Base-by-base conservation (phyloP, 2,797 vertebrate species). In the Chromis chromis region DNA sequence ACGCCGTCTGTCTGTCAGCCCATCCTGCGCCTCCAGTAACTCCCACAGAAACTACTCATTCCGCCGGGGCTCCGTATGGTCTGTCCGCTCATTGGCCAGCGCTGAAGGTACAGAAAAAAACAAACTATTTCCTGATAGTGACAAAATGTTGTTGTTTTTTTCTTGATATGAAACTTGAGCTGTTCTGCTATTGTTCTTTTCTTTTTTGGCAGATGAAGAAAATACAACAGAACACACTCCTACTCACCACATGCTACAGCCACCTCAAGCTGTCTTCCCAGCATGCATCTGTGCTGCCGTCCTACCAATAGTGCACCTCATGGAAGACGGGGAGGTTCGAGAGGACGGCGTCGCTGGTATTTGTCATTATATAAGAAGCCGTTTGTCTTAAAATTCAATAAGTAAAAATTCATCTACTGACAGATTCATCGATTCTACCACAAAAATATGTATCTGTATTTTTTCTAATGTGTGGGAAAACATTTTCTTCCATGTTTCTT, bases 1-100 rank as follows among this genome's bases (percentile, higher is more conserved):
- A 1, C 97, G 98, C 33, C 97, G 98, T 39, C 95, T 99, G 19
- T 99, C 98, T 0, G 97, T 99, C 86, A 99, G 98, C 84, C 98
- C 98, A 0, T 99, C 98, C 81, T 99, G 98, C 33, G 95, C 98
- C 59, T 99, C 98, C 85, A 99, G 98, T 40, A 99, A 98, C 16
- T 99, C 98, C 22, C 98, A 99, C 73, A 95, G 98, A 78, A 99
- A 99, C 87, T 99, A 99, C 31, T 99, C 98, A 7, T 98, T 99
- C 92, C 96, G 98, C 2, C 94, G 98, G 0, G 98, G 98, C 27
- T 99, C 98, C 0, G 95, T 99, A 70, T 99, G 98, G 98, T 99
- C 98, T 0, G 95, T 99, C 64, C 96, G 97, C 56, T 99, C 98
- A 0, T 91, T 96, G 40, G 96, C 96, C 89, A 99, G 98, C 55